Evolutionary conservation across 1,140 invertebrate species (phyloP), one percentile per base, ranked within the genome.

Genomic region (Epicauta chinensis): DNA sequence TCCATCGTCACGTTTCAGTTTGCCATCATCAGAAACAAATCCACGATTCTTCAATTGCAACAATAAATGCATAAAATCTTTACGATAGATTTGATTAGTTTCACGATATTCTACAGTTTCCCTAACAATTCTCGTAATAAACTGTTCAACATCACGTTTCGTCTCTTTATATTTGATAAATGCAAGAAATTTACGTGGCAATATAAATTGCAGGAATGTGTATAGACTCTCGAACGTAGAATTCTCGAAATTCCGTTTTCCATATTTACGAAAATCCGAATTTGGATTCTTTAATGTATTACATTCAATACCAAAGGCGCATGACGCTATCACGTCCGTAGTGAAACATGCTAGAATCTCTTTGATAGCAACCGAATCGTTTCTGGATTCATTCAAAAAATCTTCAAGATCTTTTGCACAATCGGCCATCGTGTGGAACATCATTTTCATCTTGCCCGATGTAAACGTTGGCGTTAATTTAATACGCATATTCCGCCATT

Each of bases 281-380:
- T 79, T 63, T 14, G 75, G 72, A 54, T 80, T 67, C 32, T 67
- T 62, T 11, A 82, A 53, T 11, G 74, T 67, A 46, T 78, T 74
- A 55, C 71, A 73, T 41, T 80, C 65, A 7, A 82, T 63, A 2
- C 80, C 81, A 65, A 82, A 82, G 5, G 75, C 78, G 45, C 73
- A 76, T 0, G 72, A 73, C 1, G 74, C 77, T 48, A 80, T 80
- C 7, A 78, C 71, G 55, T 81, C 78, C 7, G 73, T 77, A 0
- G 74, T 72, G 45, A 74, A 80, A 34, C 72, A 70, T 2, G 69
- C 71, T 36, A 75, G 60, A 1, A 76, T 31, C 53, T 74, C 70
- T 62, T 75, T 70, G 14, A 77, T 67, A 56, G 79, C 16, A 15
- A 56, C 46, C 9, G 71, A 59, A 13, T 65, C 38, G 2, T 67